Base-by-base conservation (phyloP, 2,113 vertebrate species). In the Struthidea cinerea region DNA sequence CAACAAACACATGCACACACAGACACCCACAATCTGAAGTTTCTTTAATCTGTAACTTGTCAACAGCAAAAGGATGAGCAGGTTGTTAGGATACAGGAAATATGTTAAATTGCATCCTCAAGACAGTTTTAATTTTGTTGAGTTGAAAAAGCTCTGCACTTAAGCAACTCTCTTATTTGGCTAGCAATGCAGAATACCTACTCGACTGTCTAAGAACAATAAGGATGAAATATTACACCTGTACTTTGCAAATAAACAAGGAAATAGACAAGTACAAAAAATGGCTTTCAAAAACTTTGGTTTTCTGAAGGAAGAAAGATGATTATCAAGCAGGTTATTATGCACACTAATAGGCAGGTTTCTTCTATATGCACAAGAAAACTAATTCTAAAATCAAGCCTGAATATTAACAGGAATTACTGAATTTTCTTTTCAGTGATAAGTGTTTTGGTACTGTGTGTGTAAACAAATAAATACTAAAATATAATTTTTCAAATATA, bases 1-100 rank as follows among this genome's bases (percentile, higher is more conserved):
- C 0, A 3, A 73, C 9, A 53, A 53, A 81, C 3, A 32, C 3
- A 8, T 30, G 14, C 11, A 11, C 16, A 27, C 9, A n/a, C 9
- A 18, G 32, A 59, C 11, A 23, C 13, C 21, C 15, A 53, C 6
- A 59, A 30, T 11, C 28, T 16, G 18, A 53, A 86, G 39, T 30
- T 37, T 30, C 14, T 61, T 85, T 56, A 13, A 42, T 37, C 11
- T 27, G 24, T 64, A 56, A 19, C 3, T 83, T 69, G 47, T 37
- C 20, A 42, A 55, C 4, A 84, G n/a, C 26, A 32, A 65, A 89
- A 83, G 13, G 10, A 67, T 19, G 4, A 47, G 5, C 4, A 52
- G 10, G 4, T 22, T 77, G 32, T 56, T n/a, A 53, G 22, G 33
- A 75, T 35, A 26, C 7, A 46, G 33, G 10, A 92, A 82, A 11